These are phyloP conservation scores for Drosophila imparisetae DNA, from an alignment of 2,888 invertebrate species.

Conservation along the genomic window DNA sequence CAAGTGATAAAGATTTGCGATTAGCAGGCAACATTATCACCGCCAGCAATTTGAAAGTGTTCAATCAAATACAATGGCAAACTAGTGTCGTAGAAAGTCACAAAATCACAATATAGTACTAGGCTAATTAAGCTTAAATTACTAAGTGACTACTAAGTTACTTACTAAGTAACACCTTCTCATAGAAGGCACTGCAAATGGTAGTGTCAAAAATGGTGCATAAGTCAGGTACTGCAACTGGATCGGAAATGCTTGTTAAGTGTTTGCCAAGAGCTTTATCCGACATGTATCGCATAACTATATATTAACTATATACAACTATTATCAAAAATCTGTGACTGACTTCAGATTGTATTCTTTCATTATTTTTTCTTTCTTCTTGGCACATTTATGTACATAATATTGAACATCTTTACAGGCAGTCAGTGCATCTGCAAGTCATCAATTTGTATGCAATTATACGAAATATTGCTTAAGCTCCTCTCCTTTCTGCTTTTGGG, in stretches of 20 bases:
- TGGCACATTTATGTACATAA: not conserved
- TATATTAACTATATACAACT: not conserved
- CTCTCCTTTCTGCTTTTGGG: conserved; percentile 14
- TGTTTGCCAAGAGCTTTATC: not conserved
- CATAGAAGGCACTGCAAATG: too few relatives aligned
- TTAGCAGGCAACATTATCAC: not conserved
- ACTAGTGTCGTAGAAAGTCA: not conserved
- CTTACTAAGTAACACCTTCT: not conserved
- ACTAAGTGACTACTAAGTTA: too few relatives aligned
- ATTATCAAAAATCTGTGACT: not conserved
- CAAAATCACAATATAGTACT: too few relatives aligned
- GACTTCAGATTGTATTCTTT: not conserved
- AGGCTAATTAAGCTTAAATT: too few relatives aligned
- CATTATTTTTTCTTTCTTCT: not conserved
- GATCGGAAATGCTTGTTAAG: not conserved
- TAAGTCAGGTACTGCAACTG: not conserved
- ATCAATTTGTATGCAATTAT: conserved; percentile 5
- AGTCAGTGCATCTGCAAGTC: conserved; percentile 28
- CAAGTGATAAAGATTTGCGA: not conserved
- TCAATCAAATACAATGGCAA: not conserved
- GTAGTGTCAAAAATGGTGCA: not conserved
- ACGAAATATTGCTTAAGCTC: conserved; percentile 8
- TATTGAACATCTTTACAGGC: not conserved
- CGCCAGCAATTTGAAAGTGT: not conserved
- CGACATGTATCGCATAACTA: not conserved